Conservation (phyloP, 2,888 invertebrate species). For the Apotomis turbidana region DNA sequence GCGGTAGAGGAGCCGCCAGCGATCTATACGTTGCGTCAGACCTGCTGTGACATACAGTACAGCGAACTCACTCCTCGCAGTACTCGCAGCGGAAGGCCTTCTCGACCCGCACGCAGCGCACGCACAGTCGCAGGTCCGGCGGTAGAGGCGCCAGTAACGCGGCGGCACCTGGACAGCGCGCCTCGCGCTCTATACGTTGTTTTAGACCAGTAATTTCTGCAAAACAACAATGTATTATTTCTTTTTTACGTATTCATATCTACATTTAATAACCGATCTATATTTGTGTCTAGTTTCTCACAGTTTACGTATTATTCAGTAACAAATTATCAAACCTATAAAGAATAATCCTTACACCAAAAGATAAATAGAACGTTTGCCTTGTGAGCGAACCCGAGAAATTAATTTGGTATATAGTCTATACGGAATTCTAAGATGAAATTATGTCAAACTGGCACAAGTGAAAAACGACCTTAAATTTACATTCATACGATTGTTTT, state of each 20-base stretch:
- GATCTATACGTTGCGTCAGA: not conserved
- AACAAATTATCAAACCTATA: too few relatives aligned
- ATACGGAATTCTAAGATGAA: too few relatives aligned
- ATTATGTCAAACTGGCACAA: too few relatives aligned
- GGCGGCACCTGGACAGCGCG: conserved; percentile 19
- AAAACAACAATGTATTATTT: not conserved
- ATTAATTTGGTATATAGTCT: too few relatives aligned
- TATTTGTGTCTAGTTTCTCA: too few relatives aligned
- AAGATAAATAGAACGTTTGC: too few relatives aligned
- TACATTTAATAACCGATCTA: too few relatives aligned
- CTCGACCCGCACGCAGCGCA: conserved; percentile 73
- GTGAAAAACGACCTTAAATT: too few relatives aligned
- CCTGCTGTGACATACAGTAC: not conserved
- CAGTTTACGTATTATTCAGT: too few relatives aligned
- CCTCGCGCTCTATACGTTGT: conserved; percentile 12
- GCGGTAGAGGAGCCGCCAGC: conserved; percentile 51
- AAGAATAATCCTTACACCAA: too few relatives aligned
- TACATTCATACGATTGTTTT: too few relatives aligned
- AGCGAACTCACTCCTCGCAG: conserved; percentile 76
- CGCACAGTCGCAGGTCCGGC: conserved; percentile 54
- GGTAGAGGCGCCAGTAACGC: conserved; percentile 52
- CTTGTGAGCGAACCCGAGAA: too few relatives aligned
- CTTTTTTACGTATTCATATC: not conserved
- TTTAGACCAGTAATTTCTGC: not conserved
- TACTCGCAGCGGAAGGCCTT: conserved; percentile 82